Evolutionary conservation across 2,797 vertebrate species (phyloP).

Genomic region (Pampus argenteus): DNA sequence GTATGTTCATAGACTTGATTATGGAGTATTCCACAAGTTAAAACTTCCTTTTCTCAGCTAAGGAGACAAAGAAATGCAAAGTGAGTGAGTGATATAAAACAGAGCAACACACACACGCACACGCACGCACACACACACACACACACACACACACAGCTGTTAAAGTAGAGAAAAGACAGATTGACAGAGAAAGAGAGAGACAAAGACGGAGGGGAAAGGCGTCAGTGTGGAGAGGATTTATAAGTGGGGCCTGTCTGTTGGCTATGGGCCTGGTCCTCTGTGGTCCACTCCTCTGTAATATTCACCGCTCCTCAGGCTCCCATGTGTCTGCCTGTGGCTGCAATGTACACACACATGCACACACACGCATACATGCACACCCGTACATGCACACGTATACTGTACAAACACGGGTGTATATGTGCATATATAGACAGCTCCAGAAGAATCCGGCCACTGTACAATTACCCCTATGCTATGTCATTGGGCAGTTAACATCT

Average conservation of each 20-base stretch:
- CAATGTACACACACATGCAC: constrained; percentile 67
- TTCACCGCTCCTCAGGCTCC: constrained; percentile 81
- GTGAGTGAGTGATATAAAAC: constrained; percentile 49
- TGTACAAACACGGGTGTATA: constrained; percentile 45
- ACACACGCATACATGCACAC: constrained; percentile 30
- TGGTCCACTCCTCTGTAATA: constrained; percentile 84
- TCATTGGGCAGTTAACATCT: constrained; percentile 49
- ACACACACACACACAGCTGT: constrained; percentile 22
- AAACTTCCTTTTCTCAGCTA: constrained; percentile 32
- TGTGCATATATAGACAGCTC: constrained; percentile 38
- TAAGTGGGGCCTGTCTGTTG: constrained; percentile 79
- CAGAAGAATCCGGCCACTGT: constrained; percentile 53
- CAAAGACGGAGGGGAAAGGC: constrained; percentile 68
- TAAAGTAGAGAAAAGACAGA: too few species aligned
- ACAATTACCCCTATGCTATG: constrained; percentile 59
- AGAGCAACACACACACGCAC: constrained; percentile 28
- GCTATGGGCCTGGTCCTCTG: constrained; percentile 79
- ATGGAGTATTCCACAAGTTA: constrained; percentile 38
- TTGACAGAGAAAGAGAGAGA: constrained; percentile 55
- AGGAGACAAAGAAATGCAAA: constrained; percentile 48
- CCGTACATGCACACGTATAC: constrained; percentile 35
- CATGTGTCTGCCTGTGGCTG: constrained; percentile 80
- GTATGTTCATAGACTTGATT: constrained; percentile 1
- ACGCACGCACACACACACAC: constrained; percentile 25
- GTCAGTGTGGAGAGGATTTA: constrained; percentile 83